These are phyloP conservation scores for Anodontia alba DNA, from an alignment of 2,888 invertebrate species.

Conservation along the genomic window DNA sequence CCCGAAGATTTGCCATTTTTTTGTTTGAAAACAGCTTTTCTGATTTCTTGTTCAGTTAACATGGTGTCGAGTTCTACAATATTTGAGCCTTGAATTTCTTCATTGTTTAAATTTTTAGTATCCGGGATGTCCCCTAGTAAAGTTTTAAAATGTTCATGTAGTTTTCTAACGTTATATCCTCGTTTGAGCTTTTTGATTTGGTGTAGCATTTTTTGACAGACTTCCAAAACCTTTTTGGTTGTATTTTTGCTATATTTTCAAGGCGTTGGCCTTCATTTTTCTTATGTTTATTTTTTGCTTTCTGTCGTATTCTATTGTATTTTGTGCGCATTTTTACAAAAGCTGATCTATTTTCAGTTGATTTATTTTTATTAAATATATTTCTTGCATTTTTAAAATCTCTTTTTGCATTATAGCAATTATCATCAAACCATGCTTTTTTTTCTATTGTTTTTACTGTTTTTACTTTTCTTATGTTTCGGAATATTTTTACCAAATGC, in stretches of 20 bases:
- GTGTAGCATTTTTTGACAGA: conserved; percentile 7
- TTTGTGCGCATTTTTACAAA: conserved; percentile 3
- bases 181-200: not conserved
- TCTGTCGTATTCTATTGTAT: conserved; percentile 20
- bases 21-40: no score
- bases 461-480: not conserved
- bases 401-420: not conserved
- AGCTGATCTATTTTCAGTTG: not conserved
- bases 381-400: conserved; percentile 30
- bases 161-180: not conserved
- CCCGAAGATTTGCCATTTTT: no score
- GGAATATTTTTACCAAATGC: not conserved
- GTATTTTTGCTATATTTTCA: conserved; percentile 9
- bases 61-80: no score
- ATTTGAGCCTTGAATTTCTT: not conserved
- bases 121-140: conserved; percentile 5
- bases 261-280: not conserved
- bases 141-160: conserved; percentile 22
- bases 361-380: conserved; percentile 19
- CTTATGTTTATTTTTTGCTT: conserved; percentile 4
- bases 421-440: not conserved
- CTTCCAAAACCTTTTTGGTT: conserved; percentile 26
- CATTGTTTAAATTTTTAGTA: not conserved
- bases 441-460: not conserved
- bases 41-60: no score